Evolutionary conservation across 53 echinoderm and acorn worm genomes (phyloP), one percentile per base, ranked within the genome.

Genomic region (Paelopatides confundens): DNA sequence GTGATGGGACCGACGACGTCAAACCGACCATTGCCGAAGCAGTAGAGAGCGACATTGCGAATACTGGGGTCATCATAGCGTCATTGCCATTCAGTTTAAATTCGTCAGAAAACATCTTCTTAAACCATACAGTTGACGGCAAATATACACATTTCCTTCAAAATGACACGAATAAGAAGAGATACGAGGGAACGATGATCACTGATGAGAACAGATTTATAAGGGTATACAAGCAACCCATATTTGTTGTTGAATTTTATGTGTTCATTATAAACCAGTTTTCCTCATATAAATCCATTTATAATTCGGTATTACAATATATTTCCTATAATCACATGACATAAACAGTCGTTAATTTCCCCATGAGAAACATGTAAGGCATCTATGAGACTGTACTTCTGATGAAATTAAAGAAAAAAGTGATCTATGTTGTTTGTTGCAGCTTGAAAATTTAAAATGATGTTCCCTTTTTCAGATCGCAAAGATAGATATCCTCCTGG

Each of bases 1-100:
- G 87, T 40, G 91, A 91, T 63, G 91, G 91, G 21, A 54, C 69
- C 34, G 87, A 91, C 49, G 54, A 53, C 84, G 65, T 49, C 31
- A 48, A 82, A 2, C 82, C 87, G 26, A 31, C 49, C 23, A 23
- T 58, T 4, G 52, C 87, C 35, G 33, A 35, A 34, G 81, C 69
- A 53, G 83, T 69, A 62, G 31, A 52, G 17, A 31, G 32, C 47
- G 66, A 83, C 28, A 82, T 87, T 29, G 6, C 4, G 12, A 30
- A 34, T 13, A 38, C 62, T 18, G 91, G 91, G 33, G 91, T 87
- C 28, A 33, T 65, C 15, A 0, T 89, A 46, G 85, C 27, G 27
- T 35, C 74, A 3, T 46, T 74, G 37, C 74, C 74, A 39, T 74
- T 74, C 24, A 74, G 74, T 39, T 12, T 36, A 38, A 43, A 85